Evolutionary conservation across 2,113 vertebrate genomes (phyloP), one percentile per base, ranked within the genome.

Genomic region (Meriones unguiculatus): DNA sequence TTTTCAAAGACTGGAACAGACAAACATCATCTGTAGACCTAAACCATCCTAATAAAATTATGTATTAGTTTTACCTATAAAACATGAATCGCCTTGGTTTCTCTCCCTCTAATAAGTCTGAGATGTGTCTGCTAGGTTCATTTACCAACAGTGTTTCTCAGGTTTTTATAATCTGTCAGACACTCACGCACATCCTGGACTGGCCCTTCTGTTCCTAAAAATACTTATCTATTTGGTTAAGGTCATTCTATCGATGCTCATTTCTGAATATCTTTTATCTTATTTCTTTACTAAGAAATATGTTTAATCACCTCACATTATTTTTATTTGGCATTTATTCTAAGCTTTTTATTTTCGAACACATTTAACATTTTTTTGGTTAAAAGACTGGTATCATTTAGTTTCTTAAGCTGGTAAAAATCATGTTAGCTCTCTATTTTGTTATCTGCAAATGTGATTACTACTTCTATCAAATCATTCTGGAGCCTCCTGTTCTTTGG

Each of bases 21-120:
- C 25, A 94, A 72, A 54, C 57, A 95, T 59, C 54, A 94, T 90
- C 70, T 93, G 24, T 5, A 70, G 52, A 95, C 24, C 17, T 89
- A 88, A 87, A n/a, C 75, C 75, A 78, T 62, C 24, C n/a, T 93
- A 38, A 93, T 75, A 94, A 92, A 96, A 90, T 84, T 91, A 59
- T 59, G 59, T 3, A 70, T 75, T 78, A 81, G 50, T 75, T 82
- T 18, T 62, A 76, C 65, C 8, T 90, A 90, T 73, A 93, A 93
- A 90, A 84, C 84, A 85, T 20, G 52, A 93, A 65, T 50, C 17
- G 12, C 28, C 38, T 50, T 93, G 6, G 59, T 87, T 82, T 89
- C 62, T 64, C 10, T 82, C 52, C 38, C 41, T 5, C 25, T 69
- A 46, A 54, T 88, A 89, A 90, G 15, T 82, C 38, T 50, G 50